Evolutionary conservation across 2,797 vertebrate species (phyloP).

Genomic region (Pseudochirops cupreus): DNA sequence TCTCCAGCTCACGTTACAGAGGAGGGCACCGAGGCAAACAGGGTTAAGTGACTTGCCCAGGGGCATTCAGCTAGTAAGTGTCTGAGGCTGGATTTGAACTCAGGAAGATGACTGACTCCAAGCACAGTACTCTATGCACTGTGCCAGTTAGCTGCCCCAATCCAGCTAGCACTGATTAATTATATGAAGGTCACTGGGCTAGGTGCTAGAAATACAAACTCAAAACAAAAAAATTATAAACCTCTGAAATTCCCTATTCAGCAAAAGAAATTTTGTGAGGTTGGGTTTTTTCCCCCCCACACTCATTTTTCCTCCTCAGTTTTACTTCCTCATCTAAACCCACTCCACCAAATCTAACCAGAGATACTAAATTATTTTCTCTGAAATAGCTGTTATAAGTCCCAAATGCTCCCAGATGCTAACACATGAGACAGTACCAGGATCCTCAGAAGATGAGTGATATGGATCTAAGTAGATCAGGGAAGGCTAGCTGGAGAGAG

Average conservation of each 20-base stretch:
- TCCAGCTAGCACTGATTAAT: neutral
- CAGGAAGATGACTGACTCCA: neutral
- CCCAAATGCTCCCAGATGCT: neutral
- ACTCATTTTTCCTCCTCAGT: neutral
- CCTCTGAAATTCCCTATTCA: neutral
- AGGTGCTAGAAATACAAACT: neutral
- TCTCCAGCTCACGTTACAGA: neutral
- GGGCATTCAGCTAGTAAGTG: neutral
- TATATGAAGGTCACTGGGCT: neutral
- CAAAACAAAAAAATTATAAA: neutral
- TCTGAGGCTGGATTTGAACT: neutral
- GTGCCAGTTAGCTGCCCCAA: neutral
- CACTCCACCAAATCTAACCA: neutral
- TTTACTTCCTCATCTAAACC: neutral
- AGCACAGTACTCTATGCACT: neutral
- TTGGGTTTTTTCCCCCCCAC: neutral
- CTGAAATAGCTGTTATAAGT: neutral
- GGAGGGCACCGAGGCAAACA: neutral
- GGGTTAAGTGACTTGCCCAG: neutral
- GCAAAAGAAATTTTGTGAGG: neutral
- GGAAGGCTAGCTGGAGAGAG: neutral
- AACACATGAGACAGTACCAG: neutral
- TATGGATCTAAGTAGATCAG: neutral
- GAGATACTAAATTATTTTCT: neutral
- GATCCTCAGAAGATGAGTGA: neutral